Percentiles rank a stretch among this genome's conserved stretches.
phyloP scores from a whole-genome alignment of 2,113 vertebrate genomes.

The Xenopus laevis region DNA sequence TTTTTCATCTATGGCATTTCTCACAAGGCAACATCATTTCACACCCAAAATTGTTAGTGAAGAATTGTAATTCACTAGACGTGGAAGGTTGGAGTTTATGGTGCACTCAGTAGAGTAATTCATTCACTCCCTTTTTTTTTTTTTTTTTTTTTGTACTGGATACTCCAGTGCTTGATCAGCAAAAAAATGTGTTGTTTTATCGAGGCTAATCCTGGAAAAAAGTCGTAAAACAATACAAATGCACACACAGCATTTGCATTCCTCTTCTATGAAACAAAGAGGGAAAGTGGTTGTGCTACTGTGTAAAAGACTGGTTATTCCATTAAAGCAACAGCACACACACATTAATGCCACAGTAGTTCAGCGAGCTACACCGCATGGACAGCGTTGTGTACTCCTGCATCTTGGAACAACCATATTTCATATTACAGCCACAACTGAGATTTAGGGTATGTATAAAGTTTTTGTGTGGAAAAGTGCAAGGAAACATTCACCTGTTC shows the following conservation, averaged over 20 bases:
- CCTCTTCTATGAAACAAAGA: background rate
- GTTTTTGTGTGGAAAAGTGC: background rate
- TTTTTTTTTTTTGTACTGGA: no score
- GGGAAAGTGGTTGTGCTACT: background rate
- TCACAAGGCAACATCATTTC: no score
- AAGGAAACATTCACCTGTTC: background rate
- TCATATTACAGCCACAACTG: background rate
- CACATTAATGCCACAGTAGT: constrained; percentile 10
- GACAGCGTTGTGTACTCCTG: background rate
- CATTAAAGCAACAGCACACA: background rate
- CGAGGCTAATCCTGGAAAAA: constrained; percentile 15
- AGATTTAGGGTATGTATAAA: background rate
- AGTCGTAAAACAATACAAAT: constrained; percentile 11
- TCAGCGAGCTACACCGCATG: background rate
- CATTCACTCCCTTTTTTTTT: no score
- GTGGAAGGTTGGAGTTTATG: no score
- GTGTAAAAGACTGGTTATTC: background rate
- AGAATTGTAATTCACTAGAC: no score
- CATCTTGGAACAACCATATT: no score
- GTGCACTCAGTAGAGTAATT: no score
- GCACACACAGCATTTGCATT: constrained; percentile 18
- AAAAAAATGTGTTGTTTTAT: background rate
- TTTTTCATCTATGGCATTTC: no score
- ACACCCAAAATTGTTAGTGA: no score
- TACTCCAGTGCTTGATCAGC: constrained; percentile 7